Evolutionary conservation across 2,888 invertebrate species (phyloP).

Genomic region (Pristionchus arcanus): DNA sequence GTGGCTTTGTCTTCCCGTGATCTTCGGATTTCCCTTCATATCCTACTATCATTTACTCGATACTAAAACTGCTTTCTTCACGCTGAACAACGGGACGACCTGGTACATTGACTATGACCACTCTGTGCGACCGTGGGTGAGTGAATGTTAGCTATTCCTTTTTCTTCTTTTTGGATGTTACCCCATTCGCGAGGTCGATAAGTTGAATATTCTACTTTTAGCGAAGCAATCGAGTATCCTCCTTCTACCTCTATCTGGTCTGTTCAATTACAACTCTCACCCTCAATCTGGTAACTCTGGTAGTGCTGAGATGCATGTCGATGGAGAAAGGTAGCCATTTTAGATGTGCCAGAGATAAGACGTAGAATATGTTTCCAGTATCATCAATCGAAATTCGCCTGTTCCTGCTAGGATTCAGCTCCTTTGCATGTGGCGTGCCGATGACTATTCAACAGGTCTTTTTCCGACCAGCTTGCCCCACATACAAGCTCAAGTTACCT

Average conservation of each 20-base stretch:
- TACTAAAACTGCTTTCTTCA: background rate
- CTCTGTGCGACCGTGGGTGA: background rate
- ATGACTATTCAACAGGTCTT: constrained; percentile 1
- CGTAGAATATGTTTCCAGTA: background rate
- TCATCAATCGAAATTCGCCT: background rate
- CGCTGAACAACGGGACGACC: background rate
- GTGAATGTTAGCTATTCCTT: background rate
- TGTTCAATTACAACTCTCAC: background rate
- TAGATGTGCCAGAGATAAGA: background rate
- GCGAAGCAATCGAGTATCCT: constrained; percentile 4
- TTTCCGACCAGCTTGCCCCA: too few relatives aligned
- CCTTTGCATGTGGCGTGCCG: background rate
- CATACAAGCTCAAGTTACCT: too few relatives aligned
- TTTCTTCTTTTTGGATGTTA: too few relatives aligned
- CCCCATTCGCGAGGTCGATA: too few relatives aligned
- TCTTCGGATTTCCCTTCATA: background rate
- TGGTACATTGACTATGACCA: constrained; percentile 30
- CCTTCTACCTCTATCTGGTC: constrained; percentile 10
- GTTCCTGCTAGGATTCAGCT: background rate
- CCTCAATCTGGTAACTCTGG: background rate
- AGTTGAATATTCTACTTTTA: background rate
- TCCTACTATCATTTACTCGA: constrained; percentile 23
- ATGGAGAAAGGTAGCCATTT: background rate
- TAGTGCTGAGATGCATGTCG: background rate
- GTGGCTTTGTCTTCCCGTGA: background rate